Base-by-base conservation (phyloP, 2,797 vertebrate genomes). In the Leptoclinus maculatus region DNA sequence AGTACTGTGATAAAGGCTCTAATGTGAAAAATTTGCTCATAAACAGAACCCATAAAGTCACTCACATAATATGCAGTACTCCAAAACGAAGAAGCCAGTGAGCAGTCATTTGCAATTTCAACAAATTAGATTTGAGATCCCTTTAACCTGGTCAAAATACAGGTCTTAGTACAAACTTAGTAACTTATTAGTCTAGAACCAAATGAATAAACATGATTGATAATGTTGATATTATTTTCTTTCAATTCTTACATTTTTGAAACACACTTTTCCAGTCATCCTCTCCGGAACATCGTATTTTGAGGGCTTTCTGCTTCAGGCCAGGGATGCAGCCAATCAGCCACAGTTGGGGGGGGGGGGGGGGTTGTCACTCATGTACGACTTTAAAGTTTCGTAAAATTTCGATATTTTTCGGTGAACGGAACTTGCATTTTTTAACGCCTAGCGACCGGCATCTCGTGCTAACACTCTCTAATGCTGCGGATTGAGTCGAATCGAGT, bases 291-390 rank as follows among this genome's bases (percentile, higher is more conserved):
- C 56, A 2, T 5, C 54, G 0, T 64, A 79, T 5, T 97, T 97
- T 89, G 79, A 90, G 85, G 97, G 97, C 5, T 97, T 97, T 81
- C 90, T 97, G 36, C 69, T 97, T 21, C 92, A 97, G 90, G 96
- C 95, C 21, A 94, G 95, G 9, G 76, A 96, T 74, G 90, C 94
- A 29, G 82, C 91, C 1, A 54, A 82, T 64, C 62, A 91, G 72
- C n/a, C 36, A 85, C 95, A 0, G 17, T 96, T 39, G 97, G 97
- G n/a, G n/a, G n/a, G n/a, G n/a, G n/a, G n/a, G n/a, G n/a, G n/a
- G n/a, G n/a, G n/a, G n/a, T n/a, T n/a, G n/a, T n/a, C n/a, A n/a
- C n/a, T n/a, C n/a, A n/a, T n/a, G n/a, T n/a, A n/a, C n/a, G n/a
- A n/a, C n/a, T n/a, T n/a, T n/a, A n/a, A n/a, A n/a, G n/a, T n/a